Conservation (phyloP, 2,888 invertebrate genomes). For the Drosophila anomalata region DNA sequence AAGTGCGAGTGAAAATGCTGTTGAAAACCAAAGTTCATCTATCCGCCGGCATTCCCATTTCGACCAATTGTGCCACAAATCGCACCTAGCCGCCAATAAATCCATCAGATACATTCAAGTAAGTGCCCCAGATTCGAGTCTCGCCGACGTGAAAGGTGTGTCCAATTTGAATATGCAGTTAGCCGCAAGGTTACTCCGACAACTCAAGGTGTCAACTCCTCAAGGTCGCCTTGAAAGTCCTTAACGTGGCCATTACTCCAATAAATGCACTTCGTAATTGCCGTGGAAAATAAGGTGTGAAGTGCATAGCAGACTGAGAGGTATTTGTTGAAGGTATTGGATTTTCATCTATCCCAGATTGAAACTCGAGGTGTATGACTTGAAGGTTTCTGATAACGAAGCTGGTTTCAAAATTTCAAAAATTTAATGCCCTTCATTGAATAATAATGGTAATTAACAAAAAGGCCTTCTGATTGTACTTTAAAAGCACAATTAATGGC, state of each 20-base stretch:
- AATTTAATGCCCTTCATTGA: background rate
- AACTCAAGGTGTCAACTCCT: conserved; percentile 58
- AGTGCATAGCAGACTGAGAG: background rate
- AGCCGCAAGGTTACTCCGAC: conserved; percentile 47
- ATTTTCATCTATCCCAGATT: too few species aligned
- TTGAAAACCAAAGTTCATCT: conserved; percentile 2
- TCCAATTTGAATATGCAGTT: conserved; percentile 50
- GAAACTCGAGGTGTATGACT: too few species aligned
- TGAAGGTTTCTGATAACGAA: background rate
- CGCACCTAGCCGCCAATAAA: conserved; percentile 15
- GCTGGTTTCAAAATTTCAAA: background rate
- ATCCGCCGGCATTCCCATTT: conserved; percentile 26
- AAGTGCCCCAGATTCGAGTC: conserved; percentile 26
- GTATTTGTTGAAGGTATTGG: background rate
- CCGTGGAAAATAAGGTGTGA: conserved; percentile 16
- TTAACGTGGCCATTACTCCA: background rate
- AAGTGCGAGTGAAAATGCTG: conserved; percentile 22
- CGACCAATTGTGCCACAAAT: conserved; percentile 17
- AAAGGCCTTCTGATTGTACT: background rate
- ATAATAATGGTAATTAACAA: background rate
- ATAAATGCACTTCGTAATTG: conserved; percentile 36
- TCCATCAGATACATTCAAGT: conserved; percentile 36
- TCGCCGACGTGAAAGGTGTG: conserved; percentile 29
- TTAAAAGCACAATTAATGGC: background rate
- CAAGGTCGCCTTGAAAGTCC: conserved; percentile 59